Conservation (phyloP, 2,113 vertebrate species). For the Apistogramma diplotaenia region DNA sequence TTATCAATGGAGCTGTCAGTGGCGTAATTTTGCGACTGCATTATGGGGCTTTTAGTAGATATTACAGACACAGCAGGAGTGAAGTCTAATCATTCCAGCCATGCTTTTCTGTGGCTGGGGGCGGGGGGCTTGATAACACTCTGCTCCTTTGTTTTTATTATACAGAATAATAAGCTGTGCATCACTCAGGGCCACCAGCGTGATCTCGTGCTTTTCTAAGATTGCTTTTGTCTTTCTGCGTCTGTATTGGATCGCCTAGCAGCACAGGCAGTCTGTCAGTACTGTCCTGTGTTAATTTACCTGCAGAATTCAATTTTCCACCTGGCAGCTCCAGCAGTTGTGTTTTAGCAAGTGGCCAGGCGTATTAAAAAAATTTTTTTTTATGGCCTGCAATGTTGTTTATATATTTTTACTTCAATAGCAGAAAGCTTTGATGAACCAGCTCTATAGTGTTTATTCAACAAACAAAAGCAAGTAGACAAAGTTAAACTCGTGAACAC, state of each 20-base stretch:
- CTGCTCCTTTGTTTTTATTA: background rate
- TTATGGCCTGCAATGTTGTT: no score
- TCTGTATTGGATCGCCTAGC: background rate
- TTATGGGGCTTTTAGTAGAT: conserved; percentile 25
- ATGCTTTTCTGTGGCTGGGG: background rate
- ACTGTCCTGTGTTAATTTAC: background rate
- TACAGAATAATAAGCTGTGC: background rate
- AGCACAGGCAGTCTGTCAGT: background rate
- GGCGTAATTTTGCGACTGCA: background rate
- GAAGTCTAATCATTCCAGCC: background rate
- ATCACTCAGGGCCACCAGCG: background rate
- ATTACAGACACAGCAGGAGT: background rate
- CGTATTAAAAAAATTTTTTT: background rate
- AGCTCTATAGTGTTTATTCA: background rate
- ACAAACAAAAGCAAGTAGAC: background rate
- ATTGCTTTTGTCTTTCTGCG: rapidly evolving
- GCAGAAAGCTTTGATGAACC: no score
- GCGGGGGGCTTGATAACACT: background rate
- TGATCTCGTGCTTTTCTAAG: background rate
- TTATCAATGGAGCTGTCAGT: background rate
- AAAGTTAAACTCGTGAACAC: background rate
- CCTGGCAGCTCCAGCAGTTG: no score
- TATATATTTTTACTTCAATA: no score
- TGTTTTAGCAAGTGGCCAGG: background rate
- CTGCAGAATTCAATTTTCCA: background rate